Conservation (phyloP, 2,797 vertebrate species). For the Siniperca undulata region DNA sequence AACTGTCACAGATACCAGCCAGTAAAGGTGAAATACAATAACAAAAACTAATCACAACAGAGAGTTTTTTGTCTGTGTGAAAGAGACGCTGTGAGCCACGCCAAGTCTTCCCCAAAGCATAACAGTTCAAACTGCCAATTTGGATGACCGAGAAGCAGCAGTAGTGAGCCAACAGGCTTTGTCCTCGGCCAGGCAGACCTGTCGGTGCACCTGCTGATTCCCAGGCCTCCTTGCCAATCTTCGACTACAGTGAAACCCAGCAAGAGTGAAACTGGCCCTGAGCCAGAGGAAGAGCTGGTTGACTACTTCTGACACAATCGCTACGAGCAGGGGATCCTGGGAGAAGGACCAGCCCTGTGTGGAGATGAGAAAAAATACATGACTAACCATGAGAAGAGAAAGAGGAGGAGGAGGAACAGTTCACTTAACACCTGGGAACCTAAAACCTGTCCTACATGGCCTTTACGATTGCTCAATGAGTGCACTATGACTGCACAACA, state of each 20-base stretch:
- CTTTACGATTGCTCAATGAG: constrained; percentile 78
- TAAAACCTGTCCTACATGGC: constrained; percentile 80
- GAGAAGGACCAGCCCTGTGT: constrained; percentile 69
- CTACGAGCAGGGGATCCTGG: constrained; percentile 70
- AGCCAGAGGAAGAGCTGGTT: constrained; percentile 81
- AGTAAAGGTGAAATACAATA: not conserved
- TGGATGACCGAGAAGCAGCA: constrained; percentile 56
- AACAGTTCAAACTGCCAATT: constrained; percentile 70
- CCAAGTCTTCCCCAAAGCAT: constrained; percentile 53
- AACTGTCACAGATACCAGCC: not conserved
- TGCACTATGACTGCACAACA: constrained; percentile 7
- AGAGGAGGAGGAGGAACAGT: constrained; percentile 63
- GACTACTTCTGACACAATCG: constrained; percentile 74
- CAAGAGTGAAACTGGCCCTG: constrained; percentile 84
- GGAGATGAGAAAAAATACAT: constrained; percentile 70
- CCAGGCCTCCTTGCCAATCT: constrained; percentile 78
- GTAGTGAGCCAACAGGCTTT: constrained; percentile 64
- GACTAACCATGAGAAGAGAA: constrained; percentile 80
- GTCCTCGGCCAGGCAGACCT: constrained; percentile 67
- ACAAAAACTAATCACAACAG: constrained; percentile 21
- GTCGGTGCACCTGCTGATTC: constrained; percentile 83
- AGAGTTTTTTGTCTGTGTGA: constrained; percentile 34
- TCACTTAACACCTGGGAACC: constrained; percentile 81
- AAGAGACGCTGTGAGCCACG: constrained; percentile 20
- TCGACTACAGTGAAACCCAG: constrained; percentile 83